Percentiles rank a stretch among this genome's conserved stretches.
These are phyloP conservation scores for Ramazzottius varieornatus DNA, from an alignment of 2,888 invertebrate genomes.

Conservation along the genomic window DNA sequence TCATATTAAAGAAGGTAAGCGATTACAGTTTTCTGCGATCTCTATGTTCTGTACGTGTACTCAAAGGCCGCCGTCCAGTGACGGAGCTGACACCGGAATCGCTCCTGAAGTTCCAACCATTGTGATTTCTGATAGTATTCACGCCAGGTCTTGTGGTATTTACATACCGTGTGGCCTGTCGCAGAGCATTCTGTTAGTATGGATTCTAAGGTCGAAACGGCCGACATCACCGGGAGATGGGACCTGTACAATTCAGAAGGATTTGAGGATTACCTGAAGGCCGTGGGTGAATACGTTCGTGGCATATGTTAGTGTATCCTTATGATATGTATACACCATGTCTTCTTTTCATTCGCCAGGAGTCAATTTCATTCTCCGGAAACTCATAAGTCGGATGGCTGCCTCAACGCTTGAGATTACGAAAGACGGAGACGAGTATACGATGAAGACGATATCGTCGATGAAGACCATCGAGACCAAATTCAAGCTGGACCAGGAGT, in stretches of 20 bases:
- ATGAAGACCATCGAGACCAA: not conserved
- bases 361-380: conserved; percentile 8
- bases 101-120: no score
- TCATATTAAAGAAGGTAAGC: no score
- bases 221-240: not conserved
- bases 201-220: no score
- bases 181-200: no score
- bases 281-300: not conserved
- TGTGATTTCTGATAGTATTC: no score
- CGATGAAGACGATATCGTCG: not conserved
- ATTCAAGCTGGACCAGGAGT: conserved; percentile 4
- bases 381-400: conserved; percentile 4
- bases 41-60: no score
- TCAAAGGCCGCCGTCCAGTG: no score
- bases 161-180: no score
- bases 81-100: no score
- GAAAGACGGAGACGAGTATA: conserved; percentile 4
- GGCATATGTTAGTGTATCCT: not conserved
- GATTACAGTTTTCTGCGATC: no score
- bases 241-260: not conserved
- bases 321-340: not conserved
- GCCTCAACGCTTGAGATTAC: conserved; percentile 7
- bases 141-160: no score
- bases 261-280: not conserved
- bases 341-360: conserved; percentile 4